These are phyloP conservation scores for Sarotherodon lohbergeri DNA, from an alignment of 2,113 vertebrate species.

Conservation along the genomic window DNA sequence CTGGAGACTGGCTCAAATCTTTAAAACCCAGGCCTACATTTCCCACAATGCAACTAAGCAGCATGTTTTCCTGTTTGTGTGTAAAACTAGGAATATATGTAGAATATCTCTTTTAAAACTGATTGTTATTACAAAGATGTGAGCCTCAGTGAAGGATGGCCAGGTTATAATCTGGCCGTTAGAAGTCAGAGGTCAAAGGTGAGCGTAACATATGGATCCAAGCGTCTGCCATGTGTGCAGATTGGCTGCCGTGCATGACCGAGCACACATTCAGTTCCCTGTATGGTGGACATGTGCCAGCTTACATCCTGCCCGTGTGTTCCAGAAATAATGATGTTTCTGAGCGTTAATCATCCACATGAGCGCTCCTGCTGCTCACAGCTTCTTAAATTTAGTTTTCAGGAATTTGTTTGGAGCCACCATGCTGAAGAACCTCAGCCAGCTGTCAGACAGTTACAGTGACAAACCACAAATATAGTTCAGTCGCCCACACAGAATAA, in stretches of 20 bases:
- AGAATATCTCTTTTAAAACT: neutral
- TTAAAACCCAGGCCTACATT: neutral
- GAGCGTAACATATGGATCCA: constrained; percentile 14
- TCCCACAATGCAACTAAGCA: neutral
- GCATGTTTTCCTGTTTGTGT: neutral
- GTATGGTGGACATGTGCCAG: neutral
- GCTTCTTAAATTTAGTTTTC: constrained; percentile 17
- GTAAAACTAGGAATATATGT: neutral
- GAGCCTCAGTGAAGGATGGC: neutral
- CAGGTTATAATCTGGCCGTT: neutral
- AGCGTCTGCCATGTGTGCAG: constrained; percentile 21
- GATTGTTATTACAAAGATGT: neutral
- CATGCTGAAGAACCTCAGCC: neutral
- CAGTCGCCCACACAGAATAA: neutral
- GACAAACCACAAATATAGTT: constrained; percentile 19
- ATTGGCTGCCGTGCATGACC: constrained; percentile 5
- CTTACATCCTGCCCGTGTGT: neutral
- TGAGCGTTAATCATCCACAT: neutral
- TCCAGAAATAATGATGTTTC: neutral
- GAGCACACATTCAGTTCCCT: neutral
- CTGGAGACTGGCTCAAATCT: neutral
- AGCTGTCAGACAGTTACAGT: constrained; percentile 26
- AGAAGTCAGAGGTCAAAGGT: constrained; percentile 34
- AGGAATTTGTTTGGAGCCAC: constrained; percentile 6
- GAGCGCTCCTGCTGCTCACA: neutral